Evolutionary conservation across 2,888 invertebrate genomes (phyloP).

Genomic region (Diaperis boleti): DNA sequence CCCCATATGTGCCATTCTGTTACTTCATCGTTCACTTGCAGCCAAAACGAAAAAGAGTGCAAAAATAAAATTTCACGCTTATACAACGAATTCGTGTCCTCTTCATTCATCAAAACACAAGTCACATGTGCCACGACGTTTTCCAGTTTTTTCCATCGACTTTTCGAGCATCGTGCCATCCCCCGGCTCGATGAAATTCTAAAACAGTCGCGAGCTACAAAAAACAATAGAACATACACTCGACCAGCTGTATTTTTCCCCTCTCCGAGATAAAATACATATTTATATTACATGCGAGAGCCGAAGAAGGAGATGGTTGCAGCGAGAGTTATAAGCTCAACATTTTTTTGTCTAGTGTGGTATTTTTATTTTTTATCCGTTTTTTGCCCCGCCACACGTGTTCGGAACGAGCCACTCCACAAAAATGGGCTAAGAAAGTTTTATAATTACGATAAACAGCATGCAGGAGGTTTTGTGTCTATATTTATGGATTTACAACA

Average conservation of each 20-base stretch:
- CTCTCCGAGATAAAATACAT: slow-evolving; percentile 13
- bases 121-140: slow-evolving; percentile 12
- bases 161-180: slow-evolving; percentile 25
- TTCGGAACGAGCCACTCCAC: slow-evolving; percentile 41
- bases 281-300: slow-evolving; percentile 14
- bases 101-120: slow-evolving; percentile 16
- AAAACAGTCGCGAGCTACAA: slow-evolving; percentile 40
- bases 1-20: background rate
- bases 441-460: slow-evolving; percentile 33
- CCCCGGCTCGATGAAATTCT: slow-evolving; percentile 39
- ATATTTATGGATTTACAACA: slow-evolving; percentile 26
- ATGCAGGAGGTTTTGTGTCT: slow-evolving; percentile 34
- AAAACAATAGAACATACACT: slow-evolving; percentile 38
- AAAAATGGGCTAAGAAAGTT: slow-evolving; percentile 35
- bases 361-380: slow-evolving; percentile 35
- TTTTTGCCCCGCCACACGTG: slow-evolving; percentile 38
- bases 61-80: background rate
- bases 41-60: too few relatives aligned
- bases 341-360: slow-evolving; percentile 31
- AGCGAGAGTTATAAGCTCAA: slow-evolving; percentile 26
- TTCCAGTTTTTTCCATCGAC: slow-evolving; percentile 1
- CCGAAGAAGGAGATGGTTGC: slow-evolving; percentile 22
- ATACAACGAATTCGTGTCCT: background rate
- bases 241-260: slow-evolving; percentile 30
- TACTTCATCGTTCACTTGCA: background rate